A percentile compares a stretch with the other conserved stretches of the same genome.
Conservation (phyloP, 2,888 invertebrate species). For the Monoplex corrugatus region DNA sequence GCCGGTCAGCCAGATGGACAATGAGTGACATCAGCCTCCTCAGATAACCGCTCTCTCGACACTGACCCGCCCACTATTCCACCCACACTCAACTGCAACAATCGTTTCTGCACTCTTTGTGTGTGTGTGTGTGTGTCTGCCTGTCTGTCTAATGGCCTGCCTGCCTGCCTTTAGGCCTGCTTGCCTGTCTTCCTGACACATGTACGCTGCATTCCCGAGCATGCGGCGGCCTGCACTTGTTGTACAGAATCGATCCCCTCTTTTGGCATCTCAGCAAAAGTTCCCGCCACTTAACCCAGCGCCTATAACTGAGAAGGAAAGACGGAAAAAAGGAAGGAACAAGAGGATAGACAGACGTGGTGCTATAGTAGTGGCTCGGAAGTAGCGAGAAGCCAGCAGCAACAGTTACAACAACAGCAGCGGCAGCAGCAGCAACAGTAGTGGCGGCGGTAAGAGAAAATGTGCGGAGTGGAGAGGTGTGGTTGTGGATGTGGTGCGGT, state of each 20-base stretch:
- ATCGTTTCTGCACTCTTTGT: not conserved
- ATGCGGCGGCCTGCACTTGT: not conserved
- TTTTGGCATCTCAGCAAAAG: slow-evolving; percentile 19
- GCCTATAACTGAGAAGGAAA: not conserved
- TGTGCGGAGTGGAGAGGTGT: no score
- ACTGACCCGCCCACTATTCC: not conserved
- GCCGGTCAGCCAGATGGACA: no score
- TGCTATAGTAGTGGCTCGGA: not conserved
- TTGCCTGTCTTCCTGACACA: not conserved
- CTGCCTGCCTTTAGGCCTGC: not conserved
- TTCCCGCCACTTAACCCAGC: not conserved
- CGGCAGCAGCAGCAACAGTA: no score
- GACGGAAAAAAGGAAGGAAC: not conserved
- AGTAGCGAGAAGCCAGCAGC: not conserved
- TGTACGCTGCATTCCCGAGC: not conserved
- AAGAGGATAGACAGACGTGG: not conserved
- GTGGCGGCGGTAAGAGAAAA: no score
- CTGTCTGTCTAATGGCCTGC: not conserved
- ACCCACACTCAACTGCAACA: not conserved
- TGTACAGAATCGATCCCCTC: not conserved
- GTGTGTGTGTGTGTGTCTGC: not conserved
- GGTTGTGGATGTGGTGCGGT: no score
- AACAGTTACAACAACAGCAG: not conserved
- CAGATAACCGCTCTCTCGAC: no score
- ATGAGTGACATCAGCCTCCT: no score